A percentile compares a stretch with the other conserved stretches of the same genome.
These are phyloP conservation scores for Astyanax mexicanus DNA, from an alignment of 2,797 vertebrate genomes.

Conservation along the genomic window DNA sequence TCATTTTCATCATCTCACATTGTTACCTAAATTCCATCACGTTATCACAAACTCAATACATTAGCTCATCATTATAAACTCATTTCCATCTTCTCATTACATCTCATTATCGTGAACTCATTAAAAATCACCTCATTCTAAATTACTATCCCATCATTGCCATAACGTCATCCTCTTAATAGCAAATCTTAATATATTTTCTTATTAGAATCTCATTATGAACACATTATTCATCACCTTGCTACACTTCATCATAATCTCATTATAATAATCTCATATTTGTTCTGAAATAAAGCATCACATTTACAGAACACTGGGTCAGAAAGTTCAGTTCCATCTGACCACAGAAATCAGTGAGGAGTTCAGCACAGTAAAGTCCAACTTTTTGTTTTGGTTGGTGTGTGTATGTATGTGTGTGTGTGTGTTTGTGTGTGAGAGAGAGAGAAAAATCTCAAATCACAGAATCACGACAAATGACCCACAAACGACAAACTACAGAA, in stretches of 20 bases:
- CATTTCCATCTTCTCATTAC: no score
- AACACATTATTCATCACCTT: no score
- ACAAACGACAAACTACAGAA: conserved; percentile 32
- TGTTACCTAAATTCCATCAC: no score
- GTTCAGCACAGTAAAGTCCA: conserved; percentile 15
- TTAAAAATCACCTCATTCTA: no score
- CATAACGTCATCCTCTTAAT: no score
- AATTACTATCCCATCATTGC: no score
- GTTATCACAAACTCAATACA: no score
- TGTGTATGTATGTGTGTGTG: conserved; percentile 37
- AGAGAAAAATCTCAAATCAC: conserved; percentile 28
- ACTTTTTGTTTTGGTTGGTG: conserved; percentile 27
- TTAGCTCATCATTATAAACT: no score
- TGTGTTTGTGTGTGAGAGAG: conserved; percentile 34
- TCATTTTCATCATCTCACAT: background rate
- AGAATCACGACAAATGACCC: conserved; percentile 17
- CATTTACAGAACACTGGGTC: background rate
- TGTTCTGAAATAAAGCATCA: background rate
- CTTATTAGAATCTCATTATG: no score
- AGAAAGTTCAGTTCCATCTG: background rate
- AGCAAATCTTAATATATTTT: no score
- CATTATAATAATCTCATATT: background rate
- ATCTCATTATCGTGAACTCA: no score
- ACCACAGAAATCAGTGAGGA: background rate
- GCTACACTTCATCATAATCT: background rate